phyloP scores from a whole-genome alignment of 2,113 vertebrate species.

The Sciurus niger region DNA sequence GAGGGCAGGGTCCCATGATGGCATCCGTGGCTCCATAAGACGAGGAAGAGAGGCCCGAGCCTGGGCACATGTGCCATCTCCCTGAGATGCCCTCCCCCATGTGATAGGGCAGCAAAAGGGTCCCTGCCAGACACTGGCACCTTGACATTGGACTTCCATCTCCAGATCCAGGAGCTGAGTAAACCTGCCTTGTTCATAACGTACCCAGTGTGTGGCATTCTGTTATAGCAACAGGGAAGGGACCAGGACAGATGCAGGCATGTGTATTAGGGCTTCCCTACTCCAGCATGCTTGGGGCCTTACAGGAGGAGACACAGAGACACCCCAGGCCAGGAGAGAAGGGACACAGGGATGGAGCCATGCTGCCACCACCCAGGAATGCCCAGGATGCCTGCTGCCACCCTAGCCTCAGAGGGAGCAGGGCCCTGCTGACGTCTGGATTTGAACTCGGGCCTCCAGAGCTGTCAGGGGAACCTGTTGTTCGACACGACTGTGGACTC shows the following conservation, averaged over 20 bases:
- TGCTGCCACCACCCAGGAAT: accelerated
- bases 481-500: background rate
- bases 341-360: background rate
- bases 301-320: background rate
- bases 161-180: background rate
- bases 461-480: background rate
- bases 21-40: background rate
- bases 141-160: background rate
- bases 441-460: background rate
- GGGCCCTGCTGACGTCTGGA: accelerated
- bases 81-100: background rate
- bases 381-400: accelerated
- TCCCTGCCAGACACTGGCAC: background rate
- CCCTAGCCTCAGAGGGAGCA: background rate
- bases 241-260: background rate
- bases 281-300: background rate
- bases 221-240: background rate
- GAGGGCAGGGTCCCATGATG: background rate
- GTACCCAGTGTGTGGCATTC: background rate
- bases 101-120: too few relatives aligned
- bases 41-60: background rate
- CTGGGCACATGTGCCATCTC: background rate
- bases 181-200: background rate
- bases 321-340: background rate
- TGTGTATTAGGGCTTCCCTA: background rate